A percentile compares a stretch with the other conserved stretches of the same genome.
phyloP scores from a whole-genome alignment of 2,888 invertebrate species.

The Cacoxenus indagator region DNA sequence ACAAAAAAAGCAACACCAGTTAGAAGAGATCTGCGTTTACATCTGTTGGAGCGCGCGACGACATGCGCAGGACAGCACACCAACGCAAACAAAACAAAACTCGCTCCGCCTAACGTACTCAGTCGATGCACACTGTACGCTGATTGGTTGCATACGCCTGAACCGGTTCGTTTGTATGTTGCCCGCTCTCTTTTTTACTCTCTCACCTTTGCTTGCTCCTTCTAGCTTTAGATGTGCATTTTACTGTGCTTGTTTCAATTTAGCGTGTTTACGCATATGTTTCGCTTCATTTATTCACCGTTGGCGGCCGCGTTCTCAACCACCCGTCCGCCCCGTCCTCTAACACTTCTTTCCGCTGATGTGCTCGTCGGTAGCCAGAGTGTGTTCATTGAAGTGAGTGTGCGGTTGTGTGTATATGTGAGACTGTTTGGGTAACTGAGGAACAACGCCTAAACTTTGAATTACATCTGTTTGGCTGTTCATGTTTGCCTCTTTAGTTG shows the following conservation, averaged over 20 bases:
- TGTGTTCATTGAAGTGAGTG: slow-evolving; percentile 28
- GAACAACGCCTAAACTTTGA: slow-evolving; percentile 35
- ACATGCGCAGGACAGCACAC: slow-evolving; percentile 24
- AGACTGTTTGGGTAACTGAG: not conserved
- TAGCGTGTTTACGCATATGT: slow-evolving; percentile 26
- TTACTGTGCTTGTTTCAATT: not conserved
- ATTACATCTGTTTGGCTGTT: slow-evolving; percentile 37
- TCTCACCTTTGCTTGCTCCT: not conserved
- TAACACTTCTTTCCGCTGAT: not conserved
- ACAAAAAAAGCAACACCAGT: no score
- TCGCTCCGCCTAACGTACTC: not conserved
- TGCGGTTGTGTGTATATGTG: slow-evolving; percentile 34
- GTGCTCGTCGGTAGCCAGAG: not conserved
- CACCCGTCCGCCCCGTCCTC: not conserved
- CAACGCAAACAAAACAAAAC: not conserved
- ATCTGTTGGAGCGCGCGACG: slow-evolving; percentile 40
- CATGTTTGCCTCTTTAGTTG: slow-evolving; percentile 48
- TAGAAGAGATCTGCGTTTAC: slow-evolving; percentile 22
- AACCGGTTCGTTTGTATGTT: slow-evolving; percentile 28
- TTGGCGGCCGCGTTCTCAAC: not conserved
- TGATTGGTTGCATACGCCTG: slow-evolving; percentile 35
- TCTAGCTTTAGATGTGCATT: not conserved
- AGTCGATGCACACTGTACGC: slow-evolving; percentile 36
- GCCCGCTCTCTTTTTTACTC: slow-evolving; percentile 23
- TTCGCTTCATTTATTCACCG: slow-evolving; percentile 35